Evolutionary conservation across 1,140 invertebrate species (phyloP).

Genomic region (Whitmania pigra): DNA sequence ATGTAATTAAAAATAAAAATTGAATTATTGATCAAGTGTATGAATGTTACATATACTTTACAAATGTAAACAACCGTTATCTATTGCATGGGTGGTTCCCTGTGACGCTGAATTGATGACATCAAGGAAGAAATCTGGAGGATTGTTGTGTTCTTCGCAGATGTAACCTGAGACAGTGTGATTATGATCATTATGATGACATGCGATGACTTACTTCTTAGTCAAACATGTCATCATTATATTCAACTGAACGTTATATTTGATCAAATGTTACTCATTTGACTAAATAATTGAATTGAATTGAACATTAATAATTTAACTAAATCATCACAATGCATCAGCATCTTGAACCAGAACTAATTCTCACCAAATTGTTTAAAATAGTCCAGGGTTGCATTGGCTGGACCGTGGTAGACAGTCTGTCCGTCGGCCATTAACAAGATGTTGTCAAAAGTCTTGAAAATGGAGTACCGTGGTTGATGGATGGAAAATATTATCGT

Average conservation of each 20-base stretch:
- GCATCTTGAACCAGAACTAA: neutral
- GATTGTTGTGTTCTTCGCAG: constrained; percentile 41
- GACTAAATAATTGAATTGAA: no score
- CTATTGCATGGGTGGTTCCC: no score
- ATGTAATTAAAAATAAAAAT: no score
- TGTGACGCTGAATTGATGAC: neutral
- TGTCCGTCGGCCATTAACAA: constrained; percentile 22
- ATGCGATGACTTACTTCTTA: no score
- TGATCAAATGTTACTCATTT: no score
- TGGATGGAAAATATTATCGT: constrained; percentile 30
- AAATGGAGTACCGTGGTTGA: constrained; percentile 29
- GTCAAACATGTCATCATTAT: no score
- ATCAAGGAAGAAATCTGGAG: constrained; percentile 24
- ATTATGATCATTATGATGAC: no score
- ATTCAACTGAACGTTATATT: no score
- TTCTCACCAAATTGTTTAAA: constrained; percentile 23
- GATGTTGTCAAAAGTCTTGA: constrained; percentile 26
- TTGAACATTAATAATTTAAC: no score
- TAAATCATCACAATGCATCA: neutral
- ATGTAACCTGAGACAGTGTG: constrained; percentile 31
- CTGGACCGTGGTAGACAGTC: constrained; percentile 27
- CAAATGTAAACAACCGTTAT: no score
- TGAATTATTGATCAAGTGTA: no score
- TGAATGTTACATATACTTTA: no score
- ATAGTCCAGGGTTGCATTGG: constrained; percentile 21